Evolutionary conservation across 2,113 vertebrate species (phyloP).

Genomic region (Xiphophorus couchianus): DNA sequence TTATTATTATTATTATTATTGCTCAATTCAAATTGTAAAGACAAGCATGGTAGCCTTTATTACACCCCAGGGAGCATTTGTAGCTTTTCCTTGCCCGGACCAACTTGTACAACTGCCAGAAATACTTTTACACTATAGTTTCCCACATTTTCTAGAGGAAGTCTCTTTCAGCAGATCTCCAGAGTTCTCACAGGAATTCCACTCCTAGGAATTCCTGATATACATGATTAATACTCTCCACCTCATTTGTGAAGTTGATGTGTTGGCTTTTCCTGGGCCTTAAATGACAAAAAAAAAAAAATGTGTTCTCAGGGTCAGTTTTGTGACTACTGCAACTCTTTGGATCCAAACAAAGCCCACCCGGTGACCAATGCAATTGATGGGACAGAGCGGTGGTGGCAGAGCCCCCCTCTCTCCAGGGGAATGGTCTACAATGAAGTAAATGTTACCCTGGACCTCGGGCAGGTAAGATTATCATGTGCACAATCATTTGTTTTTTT

Average conservation of each 20-base stretch:
- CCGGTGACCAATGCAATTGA: conserved; percentile 87
- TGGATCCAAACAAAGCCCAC: conserved; percentile 87
- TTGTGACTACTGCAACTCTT: conserved; percentile 89
- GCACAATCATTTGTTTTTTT: conserved; percentile 32
- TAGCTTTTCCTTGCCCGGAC: not conserved
- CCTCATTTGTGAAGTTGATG: not conserved
- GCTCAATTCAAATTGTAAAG: not conserved
- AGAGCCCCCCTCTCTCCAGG: conserved; percentile 93
- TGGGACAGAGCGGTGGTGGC: conserved; percentile 95
- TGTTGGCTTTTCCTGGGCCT: conserved; percentile 9
- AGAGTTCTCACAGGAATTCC: conserved; percentile 4
- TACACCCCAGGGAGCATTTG: not conserved
- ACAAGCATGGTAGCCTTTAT: not conserved
- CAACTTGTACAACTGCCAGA: conserved; percentile 48
- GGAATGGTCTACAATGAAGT: conserved; percentile 87
- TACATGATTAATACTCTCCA: not conserved
- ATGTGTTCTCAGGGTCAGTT: conserved; percentile 86
- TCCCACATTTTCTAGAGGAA: conserved; percentile 47
- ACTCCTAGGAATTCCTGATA: not conserved
- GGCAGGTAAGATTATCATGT: conserved; percentile 84
- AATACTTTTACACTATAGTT: conserved; percentile 39
- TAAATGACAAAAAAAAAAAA: no score
- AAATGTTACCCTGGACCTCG: conserved; percentile 92
- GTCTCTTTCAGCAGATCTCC: conserved; percentile 24
- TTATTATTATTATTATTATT: not conserved